Evolutionary conservation across 2,888 invertebrate species (phyloP), one percentile per base, ranked within the genome.

Genomic region (Ypsolopha scabrella): DNA sequence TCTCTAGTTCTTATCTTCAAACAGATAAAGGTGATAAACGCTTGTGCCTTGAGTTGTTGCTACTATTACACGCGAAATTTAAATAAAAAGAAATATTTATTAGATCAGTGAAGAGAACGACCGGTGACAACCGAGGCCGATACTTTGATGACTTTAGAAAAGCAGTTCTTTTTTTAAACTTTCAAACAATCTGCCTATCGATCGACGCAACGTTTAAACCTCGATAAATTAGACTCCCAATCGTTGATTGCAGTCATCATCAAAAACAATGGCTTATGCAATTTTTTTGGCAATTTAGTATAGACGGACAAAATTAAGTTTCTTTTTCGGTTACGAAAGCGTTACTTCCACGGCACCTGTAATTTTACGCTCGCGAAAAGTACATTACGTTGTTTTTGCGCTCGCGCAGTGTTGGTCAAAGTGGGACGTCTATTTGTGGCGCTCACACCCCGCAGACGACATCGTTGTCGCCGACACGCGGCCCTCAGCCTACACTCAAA

Each of bases 401-500:
- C 73, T 38, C 78, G 70, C 72, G 67, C 73, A 79, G 69, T 70
- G 80, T 75, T 75, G 70, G 79, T 76, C 72, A 78, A 85, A 82
- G 75, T 83, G 80, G 85, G 78, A 68, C 82, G 70, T 79, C 85
- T 86, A 86, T 86, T 86, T 86, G 78, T 70, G 75, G 76, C 72
- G 69, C 68, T 65, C 80, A 82, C 81, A 83, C 82, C 83, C 82
- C 82, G 83, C 70, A 67, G 76, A 75, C 75, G 83, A 82, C 80
- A 82, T 51, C 47, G 82, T 51, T 52, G 54, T 48, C 52, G 44
- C 54, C 50, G 48, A 51, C 47, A 52, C 50, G 41, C 33, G 51
- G 37, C 33, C 51, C 10, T 13, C 44, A 33, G 39, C 45, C 35
- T 35, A 48, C 34, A 10, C 41, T 33, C 39, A 13, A 9, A 36